These are phyloP conservation scores for Magallana angulata DNA, from an alignment of 1,140 invertebrate species.

Conservation along the genomic window DNA sequence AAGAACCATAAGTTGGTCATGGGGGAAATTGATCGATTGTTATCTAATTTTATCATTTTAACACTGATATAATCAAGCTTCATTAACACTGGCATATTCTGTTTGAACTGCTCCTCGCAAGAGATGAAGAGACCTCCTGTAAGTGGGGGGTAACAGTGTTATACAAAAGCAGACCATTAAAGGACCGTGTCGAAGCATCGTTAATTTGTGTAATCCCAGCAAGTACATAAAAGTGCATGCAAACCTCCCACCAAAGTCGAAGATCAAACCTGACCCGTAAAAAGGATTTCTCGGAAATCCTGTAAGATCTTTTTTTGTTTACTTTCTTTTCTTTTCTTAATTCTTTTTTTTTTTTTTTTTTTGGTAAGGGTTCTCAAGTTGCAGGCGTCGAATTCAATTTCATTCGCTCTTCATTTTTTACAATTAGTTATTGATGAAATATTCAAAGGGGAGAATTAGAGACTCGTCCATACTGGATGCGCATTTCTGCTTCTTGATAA, in stretches of 20 bases:
- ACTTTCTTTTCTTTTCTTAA: not conserved
- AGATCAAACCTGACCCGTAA: not conserved
- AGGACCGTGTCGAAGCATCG: not conserved
- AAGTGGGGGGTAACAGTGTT: constrained; percentile 1
- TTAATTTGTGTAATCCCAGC: constrained; percentile 1
- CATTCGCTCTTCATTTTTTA: not conserved
- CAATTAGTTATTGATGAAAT: constrained; percentile 22
- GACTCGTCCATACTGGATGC: not conserved
- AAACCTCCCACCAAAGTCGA: not conserved
- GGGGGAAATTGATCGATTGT: constrained; percentile 25
- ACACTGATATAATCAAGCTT: constrained; percentile 15
- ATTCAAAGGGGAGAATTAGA: not conserved
- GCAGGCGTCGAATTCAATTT: constrained; percentile 11
- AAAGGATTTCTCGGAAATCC: not conserved
- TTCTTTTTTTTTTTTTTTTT: not conserved
- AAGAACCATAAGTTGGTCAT: not conserved
- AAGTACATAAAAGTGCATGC: not conserved
- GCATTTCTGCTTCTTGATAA: not conserved
- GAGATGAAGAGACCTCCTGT: not conserved
- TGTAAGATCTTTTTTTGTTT: not conserved
- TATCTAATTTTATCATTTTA: constrained; percentile 29
- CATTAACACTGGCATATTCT: constrained; percentile 26
- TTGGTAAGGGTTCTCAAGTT: not conserved
- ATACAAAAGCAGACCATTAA: constrained; percentile 15
- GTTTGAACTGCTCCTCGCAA: constrained; percentile 1